Conservation (phyloP, 2,888 invertebrate genomes). For the Drosophila maculinotata region DNA sequence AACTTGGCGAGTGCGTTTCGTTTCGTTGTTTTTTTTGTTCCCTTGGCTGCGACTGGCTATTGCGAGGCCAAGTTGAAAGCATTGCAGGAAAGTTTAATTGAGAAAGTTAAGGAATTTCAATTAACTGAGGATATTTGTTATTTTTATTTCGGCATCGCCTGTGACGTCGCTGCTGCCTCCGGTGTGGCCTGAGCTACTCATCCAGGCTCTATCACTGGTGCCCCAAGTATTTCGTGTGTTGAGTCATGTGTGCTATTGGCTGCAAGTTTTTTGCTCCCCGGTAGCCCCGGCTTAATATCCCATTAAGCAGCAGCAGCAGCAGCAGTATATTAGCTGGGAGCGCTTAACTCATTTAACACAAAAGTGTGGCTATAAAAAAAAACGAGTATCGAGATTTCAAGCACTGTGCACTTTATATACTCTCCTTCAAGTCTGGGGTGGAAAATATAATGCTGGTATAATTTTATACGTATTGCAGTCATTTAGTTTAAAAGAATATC, state of each 20-base stretch:
- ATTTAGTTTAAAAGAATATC: no score
- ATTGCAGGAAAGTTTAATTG: slow-evolving; percentile 84
- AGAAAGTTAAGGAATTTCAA: slow-evolving; percentile 85
- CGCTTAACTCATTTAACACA: slow-evolving; percentile 56
- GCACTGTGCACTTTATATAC: slow-evolving; percentile 2
- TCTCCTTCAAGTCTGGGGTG: background rate
- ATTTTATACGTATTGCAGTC: no score
- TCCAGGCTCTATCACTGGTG: slow-evolving; percentile 26
- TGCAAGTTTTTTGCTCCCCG: slow-evolving; percentile 47
- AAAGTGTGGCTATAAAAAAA: slow-evolving; percentile 10
- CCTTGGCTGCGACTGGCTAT: slow-evolving; percentile 37
- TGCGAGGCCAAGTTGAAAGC: slow-evolving; percentile 68
- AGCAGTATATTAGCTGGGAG: slow-evolving; percentile 67
- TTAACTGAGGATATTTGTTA: slow-evolving; percentile 84
- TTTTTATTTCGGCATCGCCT: slow-evolving; percentile 70
- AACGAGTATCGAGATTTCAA: background rate
- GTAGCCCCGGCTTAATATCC: slow-evolving; percentile 57
- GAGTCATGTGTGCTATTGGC: slow-evolving; percentile 75
- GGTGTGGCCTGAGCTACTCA: slow-evolving; percentile 16
- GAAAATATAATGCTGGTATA: no score
- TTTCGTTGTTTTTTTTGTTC: slow-evolving; percentile 15
- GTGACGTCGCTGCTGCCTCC: slow-evolving; percentile 25
- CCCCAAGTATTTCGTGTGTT: slow-evolving; percentile 68
- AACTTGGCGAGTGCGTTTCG: slow-evolving; percentile 42
- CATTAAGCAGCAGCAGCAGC: slow-evolving; percentile 58